A percentile compares a stretch with the other conserved stretches of the same genome.
These are phyloP conservation scores for Napeogenes sylphis DNA, from an alignment of 2,888 invertebrate genomes.

Conservation along the genomic window DNA sequence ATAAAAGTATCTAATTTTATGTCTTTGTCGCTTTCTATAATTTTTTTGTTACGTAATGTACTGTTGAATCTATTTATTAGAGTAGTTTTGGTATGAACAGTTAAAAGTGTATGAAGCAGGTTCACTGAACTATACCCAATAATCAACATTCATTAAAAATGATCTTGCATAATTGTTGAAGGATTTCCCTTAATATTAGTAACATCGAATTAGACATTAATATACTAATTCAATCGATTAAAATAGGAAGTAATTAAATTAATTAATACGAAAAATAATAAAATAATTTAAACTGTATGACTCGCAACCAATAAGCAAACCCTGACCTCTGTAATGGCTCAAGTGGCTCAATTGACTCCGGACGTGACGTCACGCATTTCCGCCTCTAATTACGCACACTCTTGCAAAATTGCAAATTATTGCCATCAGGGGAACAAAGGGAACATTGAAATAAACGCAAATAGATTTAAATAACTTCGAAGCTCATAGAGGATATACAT, in stretches of 20 bases:
- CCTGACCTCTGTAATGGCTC: slow-evolving; percentile 56
- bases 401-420: slow-evolving; percentile 35
- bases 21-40: background rate
- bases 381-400: slow-evolving; percentile 61
- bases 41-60: too few species aligned
- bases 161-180: too few species aligned
- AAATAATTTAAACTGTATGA: background rate
- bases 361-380: slow-evolving; percentile 69
- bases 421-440: slow-evolving; percentile 5
- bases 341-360: slow-evolving; percentile 52
- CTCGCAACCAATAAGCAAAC: slow-evolving; percentile 33
- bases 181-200: too few species aligned
- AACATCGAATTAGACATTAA: too few species aligned
- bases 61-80: too few species aligned
- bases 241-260: background rate
- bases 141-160: too few species aligned
- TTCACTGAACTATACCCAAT: too few species aligned
- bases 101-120: too few species aligned
- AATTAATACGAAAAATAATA: background rate
- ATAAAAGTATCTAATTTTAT: background rate
- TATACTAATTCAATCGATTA: too few species aligned
- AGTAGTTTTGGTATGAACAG: too few species aligned
- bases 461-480: background rate
- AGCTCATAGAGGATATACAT: too few species aligned
- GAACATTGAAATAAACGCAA: slow-evolving; percentile 3